These are phyloP conservation scores for Drosophila incognita DNA, from an alignment of 2,888 invertebrate species.

Conservation along the genomic window DNA sequence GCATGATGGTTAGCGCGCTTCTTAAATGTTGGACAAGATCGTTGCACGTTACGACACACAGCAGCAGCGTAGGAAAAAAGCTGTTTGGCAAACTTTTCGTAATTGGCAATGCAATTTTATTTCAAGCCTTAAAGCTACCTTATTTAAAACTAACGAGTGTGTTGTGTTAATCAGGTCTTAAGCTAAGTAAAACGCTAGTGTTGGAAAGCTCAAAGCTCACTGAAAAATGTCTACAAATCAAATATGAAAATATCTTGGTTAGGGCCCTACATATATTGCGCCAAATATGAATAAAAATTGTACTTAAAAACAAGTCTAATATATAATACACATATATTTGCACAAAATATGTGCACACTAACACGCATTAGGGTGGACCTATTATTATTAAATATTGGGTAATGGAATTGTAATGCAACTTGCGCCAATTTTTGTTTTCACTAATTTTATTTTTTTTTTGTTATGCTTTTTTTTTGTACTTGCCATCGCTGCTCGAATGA, in stretches of 20 bases:
- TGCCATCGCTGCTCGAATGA: slow-evolving; percentile 16
- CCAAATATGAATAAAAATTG: neutral
- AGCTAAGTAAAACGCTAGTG: neutral
- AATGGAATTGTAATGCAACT: neutral
- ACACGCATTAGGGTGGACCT: neutral
- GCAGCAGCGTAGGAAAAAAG: too few relatives aligned
- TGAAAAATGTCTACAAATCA: neutral
- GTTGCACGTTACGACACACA: neutral
- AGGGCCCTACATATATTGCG: neutral
- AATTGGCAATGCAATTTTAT: neutral
- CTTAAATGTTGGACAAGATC: neutral
- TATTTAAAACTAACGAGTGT: neutral
- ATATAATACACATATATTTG: neutral
- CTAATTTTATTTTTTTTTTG: neutral
- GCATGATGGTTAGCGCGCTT: neutral
- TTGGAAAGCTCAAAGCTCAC: neutral
- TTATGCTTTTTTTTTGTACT: slow-evolving; percentile 14
- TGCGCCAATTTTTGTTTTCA: neutral
- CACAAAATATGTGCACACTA: neutral
- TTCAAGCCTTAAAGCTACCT: neutral
- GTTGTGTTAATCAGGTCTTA: neutral
- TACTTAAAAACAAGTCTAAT: neutral
- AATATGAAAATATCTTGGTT: neutral
- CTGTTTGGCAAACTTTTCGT: neutral
- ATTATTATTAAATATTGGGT: neutral